These are phyloP conservation scores for Ceyx cyanopectus DNA, from an alignment of 2,113 vertebrate genomes.

Conservation along the genomic window DNA sequence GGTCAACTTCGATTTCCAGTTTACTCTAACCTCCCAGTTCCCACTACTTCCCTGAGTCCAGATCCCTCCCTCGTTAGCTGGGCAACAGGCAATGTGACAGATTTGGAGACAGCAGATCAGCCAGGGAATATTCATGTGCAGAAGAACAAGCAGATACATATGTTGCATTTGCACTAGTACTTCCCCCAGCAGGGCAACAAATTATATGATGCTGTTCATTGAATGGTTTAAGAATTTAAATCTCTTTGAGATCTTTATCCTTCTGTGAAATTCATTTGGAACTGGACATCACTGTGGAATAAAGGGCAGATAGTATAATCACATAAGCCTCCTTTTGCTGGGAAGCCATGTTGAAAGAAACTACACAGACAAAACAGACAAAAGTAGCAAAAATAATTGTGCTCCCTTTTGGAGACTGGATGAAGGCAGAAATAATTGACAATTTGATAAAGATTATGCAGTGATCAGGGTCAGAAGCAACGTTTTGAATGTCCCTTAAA, in stretches of 20 bases:
- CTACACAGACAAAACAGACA: not conserved
- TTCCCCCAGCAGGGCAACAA: not conserved
- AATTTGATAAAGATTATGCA: not conserved
- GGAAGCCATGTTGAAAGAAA: not conserved
- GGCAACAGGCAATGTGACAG: not conserved
- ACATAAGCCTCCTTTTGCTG: constrained; percentile 5
- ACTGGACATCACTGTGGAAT: not conserved
- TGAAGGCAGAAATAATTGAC: not conserved
- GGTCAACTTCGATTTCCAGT: not conserved
- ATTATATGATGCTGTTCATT: not conserved
- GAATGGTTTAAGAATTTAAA: not conserved
- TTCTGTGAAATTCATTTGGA: not conserved
- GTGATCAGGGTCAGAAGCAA: not conserved
- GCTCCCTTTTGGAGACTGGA: not conserved
- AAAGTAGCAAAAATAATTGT: not conserved
- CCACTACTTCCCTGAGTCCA: not conserved
- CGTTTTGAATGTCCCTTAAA: not conserved
- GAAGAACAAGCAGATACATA: not conserved
- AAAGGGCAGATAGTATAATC: not conserved
- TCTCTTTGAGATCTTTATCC: constrained; percentile 15
- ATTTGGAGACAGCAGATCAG: not conserved
- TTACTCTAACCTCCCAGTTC: not conserved
- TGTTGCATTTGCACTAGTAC: not conserved
- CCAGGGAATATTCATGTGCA: not conserved
- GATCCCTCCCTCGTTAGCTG: not conserved